phyloP scores from a whole-genome alignment of 2,888 invertebrate genomes.

The Synanthedon vespiformis region DNA sequence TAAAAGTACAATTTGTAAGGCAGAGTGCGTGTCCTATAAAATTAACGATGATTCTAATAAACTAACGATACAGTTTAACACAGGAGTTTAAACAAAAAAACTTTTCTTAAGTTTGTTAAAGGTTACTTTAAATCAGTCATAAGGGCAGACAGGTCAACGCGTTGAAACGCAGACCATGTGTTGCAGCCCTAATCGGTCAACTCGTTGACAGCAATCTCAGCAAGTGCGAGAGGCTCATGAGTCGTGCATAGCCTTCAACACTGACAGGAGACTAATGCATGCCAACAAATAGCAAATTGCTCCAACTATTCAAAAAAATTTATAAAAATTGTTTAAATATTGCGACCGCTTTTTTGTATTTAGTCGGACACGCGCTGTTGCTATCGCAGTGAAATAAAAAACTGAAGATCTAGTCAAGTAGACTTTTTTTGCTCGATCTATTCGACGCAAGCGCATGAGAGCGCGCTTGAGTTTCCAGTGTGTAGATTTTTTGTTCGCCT shows the following conservation, averaged over 20 bases:
- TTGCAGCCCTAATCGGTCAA: constrained; percentile 2
- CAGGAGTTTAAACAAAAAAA: no score
- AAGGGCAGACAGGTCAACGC: no score
- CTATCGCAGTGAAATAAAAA: background rate
- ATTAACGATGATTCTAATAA: no score
- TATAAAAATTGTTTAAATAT: background rate
- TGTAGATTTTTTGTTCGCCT: no score
- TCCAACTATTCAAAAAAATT: constrained; percentile 7
- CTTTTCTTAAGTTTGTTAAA: no score
- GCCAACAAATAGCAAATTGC: constrained; percentile 19
- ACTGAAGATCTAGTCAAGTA: background rate
- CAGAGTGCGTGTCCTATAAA: no score
- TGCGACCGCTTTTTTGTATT: background rate
- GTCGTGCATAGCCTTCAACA: constrained; percentile 39
- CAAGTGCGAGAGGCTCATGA: constrained; percentile 20
- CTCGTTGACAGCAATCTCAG: constrained; percentile 36
- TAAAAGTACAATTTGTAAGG: no score
- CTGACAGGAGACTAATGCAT: constrained; percentile 53
- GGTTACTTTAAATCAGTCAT: no score
- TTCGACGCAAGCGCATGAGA: background rate
- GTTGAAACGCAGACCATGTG: no score
- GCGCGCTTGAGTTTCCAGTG: no score
- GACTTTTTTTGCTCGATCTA: background rate
- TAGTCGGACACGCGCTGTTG: background rate
- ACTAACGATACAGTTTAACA: no score